These are phyloP conservation scores for Lipophrys pholis DNA, from an alignment of 2,113 vertebrate species.

Conservation along the genomic window DNA sequence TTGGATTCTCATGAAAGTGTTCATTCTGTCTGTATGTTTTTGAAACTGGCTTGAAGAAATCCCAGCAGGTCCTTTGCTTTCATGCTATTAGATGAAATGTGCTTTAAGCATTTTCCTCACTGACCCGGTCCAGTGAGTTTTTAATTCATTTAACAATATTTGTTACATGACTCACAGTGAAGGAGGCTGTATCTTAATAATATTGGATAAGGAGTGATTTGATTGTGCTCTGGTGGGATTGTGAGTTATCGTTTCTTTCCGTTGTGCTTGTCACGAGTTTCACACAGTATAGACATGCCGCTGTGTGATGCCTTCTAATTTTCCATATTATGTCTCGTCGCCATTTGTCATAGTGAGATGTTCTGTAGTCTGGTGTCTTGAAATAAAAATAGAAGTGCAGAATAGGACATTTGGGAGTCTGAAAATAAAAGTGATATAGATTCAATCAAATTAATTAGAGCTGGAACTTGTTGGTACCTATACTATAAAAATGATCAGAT, in stretches of 20 bases:
- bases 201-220: not conserved
- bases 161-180: not conserved
- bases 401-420: not conserved
- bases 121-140: not conserved
- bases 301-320: not conserved
- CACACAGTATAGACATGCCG: not conserved
- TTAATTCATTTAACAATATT: not conserved
- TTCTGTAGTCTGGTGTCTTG: not conserved
- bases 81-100: not conserved
- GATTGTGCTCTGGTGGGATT: not conserved
- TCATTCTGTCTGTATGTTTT: not conserved
- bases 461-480: too few relatives aligned
- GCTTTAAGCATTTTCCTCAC: not conserved
- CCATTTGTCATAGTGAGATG: not conserved
- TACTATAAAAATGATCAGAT: too few relatives aligned
- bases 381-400: not conserved
- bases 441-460: too few relatives aligned
- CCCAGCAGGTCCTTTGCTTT: not conserved
- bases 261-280: conserved; percentile 1
- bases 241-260: not conserved
- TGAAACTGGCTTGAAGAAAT: not conserved
- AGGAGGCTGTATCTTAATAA: not conserved
- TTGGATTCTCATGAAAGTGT: not conserved
- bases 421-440: not conserved
- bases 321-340: not conserved